phyloP scores from a whole-genome alignment of 2,113 vertebrate species.

The Nyctereutes procyonoides region DNA sequence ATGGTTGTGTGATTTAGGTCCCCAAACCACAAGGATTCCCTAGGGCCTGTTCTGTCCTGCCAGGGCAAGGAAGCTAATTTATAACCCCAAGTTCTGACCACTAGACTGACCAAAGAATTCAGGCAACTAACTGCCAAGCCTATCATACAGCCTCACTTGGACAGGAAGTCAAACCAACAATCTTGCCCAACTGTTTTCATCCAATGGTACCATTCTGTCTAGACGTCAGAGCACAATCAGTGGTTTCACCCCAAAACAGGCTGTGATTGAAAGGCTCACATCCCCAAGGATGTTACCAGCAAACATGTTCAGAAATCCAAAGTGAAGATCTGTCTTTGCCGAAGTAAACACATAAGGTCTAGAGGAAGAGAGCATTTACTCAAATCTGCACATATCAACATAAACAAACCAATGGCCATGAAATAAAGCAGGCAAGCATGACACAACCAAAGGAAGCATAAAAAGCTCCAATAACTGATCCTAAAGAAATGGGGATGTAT shows the following conservation, averaged over 20 bases:
- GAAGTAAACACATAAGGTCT: background rate
- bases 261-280: background rate
- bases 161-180: background rate
- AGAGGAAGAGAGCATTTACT: background rate
- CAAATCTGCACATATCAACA: background rate
- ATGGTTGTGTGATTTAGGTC: background rate
- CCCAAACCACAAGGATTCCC: background rate
- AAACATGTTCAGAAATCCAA: background rate
- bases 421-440: background rate
- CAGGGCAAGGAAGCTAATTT: background rate
- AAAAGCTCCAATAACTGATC: background rate
- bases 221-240: background rate
- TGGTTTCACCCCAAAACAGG: background rate
- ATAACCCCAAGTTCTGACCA: background rate
- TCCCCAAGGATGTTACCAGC: background rate
- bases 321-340: background rate
- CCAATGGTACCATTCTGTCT: background rate
- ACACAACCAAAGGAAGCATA: background rate
- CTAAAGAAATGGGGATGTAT: background rate
- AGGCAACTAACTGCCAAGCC: background rate
- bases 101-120: background rate
- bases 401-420: background rate
- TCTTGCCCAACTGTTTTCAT: background rate
- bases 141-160: background rate
- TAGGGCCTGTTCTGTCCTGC: background rate